Conservation (phyloP, 2,113 vertebrate genomes). For the Peromyscus maniculatus region DNA sequence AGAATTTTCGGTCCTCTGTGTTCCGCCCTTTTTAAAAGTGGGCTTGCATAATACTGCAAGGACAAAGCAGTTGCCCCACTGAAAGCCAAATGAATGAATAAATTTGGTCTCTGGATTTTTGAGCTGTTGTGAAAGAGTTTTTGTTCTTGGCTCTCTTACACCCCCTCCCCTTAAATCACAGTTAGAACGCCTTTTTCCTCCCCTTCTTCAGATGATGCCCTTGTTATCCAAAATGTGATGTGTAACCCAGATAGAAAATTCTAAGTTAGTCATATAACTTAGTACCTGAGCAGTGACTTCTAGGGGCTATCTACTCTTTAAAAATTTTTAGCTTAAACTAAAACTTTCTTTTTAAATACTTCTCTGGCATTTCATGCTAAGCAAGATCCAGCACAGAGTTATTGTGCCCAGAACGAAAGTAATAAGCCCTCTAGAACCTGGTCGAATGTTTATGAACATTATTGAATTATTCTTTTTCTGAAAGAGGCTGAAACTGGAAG, state of each 20-base stretch:
- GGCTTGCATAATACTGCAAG: slow-evolving; percentile 83
- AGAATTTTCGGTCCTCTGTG: slow-evolving; percentile 85
- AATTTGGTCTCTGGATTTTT: slow-evolving; percentile 80
- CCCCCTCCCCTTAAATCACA: slow-evolving; percentile 57
- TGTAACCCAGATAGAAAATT: slow-evolving; percentile 62
- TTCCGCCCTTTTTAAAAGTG: slow-evolving; percentile 80
- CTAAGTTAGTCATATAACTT: slow-evolving; percentile 35
- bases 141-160: slow-evolving; percentile 80
- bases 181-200: slow-evolving; percentile 61
- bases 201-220: slow-evolving; percentile 43
- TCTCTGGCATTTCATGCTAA: background rate
- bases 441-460: background rate
- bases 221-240: slow-evolving; percentile 66
- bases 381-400: background rate
- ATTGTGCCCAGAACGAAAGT: background rate
- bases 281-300: slow-evolving; percentile 3
- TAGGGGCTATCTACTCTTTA: background rate
- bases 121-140: slow-evolving; percentile 82
- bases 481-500: background rate
- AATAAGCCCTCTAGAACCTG: background rate
- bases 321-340: slow-evolving; percentile 41
- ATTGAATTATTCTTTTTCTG: slow-evolving; percentile 29
- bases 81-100: slow-evolving; percentile 87
- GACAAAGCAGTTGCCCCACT: slow-evolving; percentile 80
- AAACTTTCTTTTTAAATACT: slow-evolving; percentile 20